Evolutionary conservation across 2,888 invertebrate genomes (phyloP).

Genomic region (Priocnemis perturbator): DNA sequence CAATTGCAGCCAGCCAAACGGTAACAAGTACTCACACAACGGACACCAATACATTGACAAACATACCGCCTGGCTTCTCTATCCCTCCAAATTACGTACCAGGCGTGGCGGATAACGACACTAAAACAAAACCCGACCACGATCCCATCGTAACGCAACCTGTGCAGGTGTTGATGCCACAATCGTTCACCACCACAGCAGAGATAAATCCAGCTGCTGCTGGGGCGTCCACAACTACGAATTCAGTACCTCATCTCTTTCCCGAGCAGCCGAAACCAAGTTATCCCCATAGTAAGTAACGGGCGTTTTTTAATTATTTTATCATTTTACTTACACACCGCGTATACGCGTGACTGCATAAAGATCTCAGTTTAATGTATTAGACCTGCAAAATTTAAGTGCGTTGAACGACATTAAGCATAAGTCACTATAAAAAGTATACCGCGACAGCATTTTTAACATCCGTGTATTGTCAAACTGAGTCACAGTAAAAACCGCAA

Average conservation of each 20-base stretch:
- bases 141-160: slow-evolving; percentile 40
- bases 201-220: slow-evolving; percentile 77
- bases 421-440: too few species aligned
- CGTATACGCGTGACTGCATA: too few species aligned
- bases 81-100: slow-evolving; percentile 61
- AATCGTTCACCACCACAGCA: slow-evolving; percentile 38
- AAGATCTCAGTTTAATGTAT: too few species aligned
- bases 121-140: slow-evolving; percentile 15
- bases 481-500: too few species aligned
- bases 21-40: slow-evolving; percentile 29
- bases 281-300: slow-evolving; percentile 57
- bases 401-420: too few species aligned
- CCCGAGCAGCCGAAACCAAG: slow-evolving; percentile 49
- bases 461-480: too few species aligned
- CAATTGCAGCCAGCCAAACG: slow-evolving; percentile 27
- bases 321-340: background rate
- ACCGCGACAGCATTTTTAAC: too few species aligned
- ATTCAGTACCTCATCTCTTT: slow-evolving; percentile 60
- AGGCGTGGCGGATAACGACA: slow-evolving; percentile 14
- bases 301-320: background rate
- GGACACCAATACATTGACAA: slow-evolving; percentile 46
- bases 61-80: slow-evolving; percentile 61
- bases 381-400: too few species aligned
- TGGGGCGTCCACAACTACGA: slow-evolving; percentile 73
- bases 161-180: slow-evolving; percentile 47